phyloP scores from a whole-genome alignment of 2,113 vertebrate species.

The Chaetodon trifascialis region DNA sequence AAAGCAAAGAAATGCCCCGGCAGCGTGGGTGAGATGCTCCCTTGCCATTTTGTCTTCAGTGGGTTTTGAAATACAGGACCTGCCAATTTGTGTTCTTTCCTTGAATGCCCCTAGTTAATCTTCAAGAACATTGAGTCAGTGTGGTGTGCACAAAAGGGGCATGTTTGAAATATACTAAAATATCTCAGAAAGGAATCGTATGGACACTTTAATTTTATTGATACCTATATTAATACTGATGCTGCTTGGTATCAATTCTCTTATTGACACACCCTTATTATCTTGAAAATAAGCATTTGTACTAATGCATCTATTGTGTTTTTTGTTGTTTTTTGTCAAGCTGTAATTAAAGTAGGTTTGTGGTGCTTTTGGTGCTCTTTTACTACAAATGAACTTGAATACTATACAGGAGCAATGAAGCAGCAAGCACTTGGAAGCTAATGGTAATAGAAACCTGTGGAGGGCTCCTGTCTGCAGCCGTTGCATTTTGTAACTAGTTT shows the following conservation, averaged over 20 bases:
- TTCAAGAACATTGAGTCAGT: slow-evolving; percentile 55
- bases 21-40: slow-evolving; percentile 72
- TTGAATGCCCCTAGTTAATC: slow-evolving; percentile 55
- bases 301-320: too few relatives aligned
- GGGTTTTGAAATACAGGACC: slow-evolving; percentile 76
- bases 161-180: slow-evolving; percentile 15
- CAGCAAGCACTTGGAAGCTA: background rate
- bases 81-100: slow-evolving; percentile 64
- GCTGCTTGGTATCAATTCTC: background rate
- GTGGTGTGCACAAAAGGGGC: slow-evolving; percentile 40
- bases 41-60: slow-evolving; percentile 71
- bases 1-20: slow-evolving; percentile 75
- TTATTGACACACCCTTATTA: background rate
- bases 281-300: background rate
- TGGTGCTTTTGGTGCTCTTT: background rate
- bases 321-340: background rate
- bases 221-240: slow-evolving; percentile 1
- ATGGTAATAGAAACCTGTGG: background rate
- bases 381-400: background rate
- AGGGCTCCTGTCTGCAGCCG: background rate
- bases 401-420: background rate
- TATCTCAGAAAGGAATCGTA: background rate
- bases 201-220: background rate
- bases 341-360: background rate
- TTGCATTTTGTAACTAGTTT: background rate